A percentile compares a stretch with the other conserved stretches of the same genome.
phyloP scores from a whole-genome alignment of 2,113 vertebrate genomes.

The Spermophilus dauricus region DNA sequence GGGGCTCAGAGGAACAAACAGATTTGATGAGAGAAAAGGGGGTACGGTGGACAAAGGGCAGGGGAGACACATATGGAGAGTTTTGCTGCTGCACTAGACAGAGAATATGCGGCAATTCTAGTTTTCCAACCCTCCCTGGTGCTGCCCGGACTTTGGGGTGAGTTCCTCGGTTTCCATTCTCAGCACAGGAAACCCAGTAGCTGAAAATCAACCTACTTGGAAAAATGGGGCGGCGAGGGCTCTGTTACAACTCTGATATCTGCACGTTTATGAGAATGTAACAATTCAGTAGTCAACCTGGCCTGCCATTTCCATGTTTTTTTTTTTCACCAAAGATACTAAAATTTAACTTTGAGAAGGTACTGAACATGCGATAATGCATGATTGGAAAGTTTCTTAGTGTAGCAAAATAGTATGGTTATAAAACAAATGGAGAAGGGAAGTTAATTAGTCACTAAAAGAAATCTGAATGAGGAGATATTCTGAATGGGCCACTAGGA shows the following conservation, averaged over 20 bases:
- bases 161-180: background rate
- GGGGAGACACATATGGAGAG: background rate
- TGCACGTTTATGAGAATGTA: background rate
- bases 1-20: background rate
- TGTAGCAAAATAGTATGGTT: background rate
- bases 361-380: background rate
- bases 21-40: background rate
- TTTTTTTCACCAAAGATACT: background rate
- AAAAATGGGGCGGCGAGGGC: too few species aligned
- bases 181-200: background rate
- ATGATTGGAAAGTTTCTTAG: background rate
- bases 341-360: background rate
- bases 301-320: background rate
- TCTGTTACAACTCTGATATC: background rate
- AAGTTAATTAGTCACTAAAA: background rate
- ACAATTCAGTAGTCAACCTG: background rate
- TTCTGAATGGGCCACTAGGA: background rate
- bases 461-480: background rate
- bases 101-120: background rate
- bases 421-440: background rate
- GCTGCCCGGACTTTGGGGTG: too few species aligned
- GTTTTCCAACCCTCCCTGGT: background rate
- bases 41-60: background rate
- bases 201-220: background rate
- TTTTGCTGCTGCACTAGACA: background rate